Evolutionary conservation across 2,113 vertebrate species (phyloP).

Genomic region (Solea solea): DNA sequence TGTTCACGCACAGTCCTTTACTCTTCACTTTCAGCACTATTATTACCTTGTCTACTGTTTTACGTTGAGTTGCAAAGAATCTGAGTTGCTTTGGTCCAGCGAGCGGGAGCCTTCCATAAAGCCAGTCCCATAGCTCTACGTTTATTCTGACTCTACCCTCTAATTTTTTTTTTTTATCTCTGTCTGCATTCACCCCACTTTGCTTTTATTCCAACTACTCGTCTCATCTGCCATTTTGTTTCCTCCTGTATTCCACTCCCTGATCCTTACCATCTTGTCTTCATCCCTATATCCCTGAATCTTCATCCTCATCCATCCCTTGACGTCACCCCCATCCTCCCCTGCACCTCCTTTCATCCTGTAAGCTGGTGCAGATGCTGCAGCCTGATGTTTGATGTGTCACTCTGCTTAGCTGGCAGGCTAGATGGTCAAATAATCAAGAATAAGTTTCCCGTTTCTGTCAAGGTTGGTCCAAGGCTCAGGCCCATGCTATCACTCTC

Average conservation of each 20-base stretch:
- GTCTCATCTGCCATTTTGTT: conserved; percentile 40
- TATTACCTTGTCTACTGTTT: not conserved
- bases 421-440: conserved; percentile 36
- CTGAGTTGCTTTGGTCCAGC: not conserved
- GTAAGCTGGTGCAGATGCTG: conserved; percentile 24
- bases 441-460: conserved; percentile 17
- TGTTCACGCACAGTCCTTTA: not conserved
- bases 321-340: not conserved
- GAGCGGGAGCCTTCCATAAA: not conserved
- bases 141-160: conserved; percentile 2
- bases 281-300: conserved; percentile 29
- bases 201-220: not conserved
- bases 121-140: not conserved
- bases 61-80: not conserved
- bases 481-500: conserved; percentile 6
- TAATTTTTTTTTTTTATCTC: conserved; percentile 1
- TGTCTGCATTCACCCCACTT: conserved; percentile 19
- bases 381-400: conserved; percentile 31
- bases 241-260: conserved; percentile 9
- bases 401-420: conserved; percentile 26
- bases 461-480: conserved; percentile 5
- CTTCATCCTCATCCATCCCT: conserved; percentile 27
- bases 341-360: conserved; percentile 27
- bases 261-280: conserved; percentile 39
- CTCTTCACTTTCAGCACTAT: not conserved